Base-by-base conservation (phyloP, 2,113 vertebrate species). In the Scomber japonicus region DNA sequence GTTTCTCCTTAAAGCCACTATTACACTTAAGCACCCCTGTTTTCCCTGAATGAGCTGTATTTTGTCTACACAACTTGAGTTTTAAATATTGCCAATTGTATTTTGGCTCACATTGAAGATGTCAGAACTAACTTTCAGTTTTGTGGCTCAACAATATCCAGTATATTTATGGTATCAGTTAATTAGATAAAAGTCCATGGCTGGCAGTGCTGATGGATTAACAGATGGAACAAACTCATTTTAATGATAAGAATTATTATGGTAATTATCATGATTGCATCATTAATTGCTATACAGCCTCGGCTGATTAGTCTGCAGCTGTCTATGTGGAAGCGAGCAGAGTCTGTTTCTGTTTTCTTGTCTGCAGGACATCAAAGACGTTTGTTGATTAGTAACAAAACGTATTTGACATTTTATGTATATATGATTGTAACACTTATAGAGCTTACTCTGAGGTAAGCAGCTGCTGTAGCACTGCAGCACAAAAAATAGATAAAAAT, bases 211-310 rank as follows among this genome's bases (percentile, higher is more conserved):
- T 12, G 66, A 56, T 66, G 44, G 50, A 75, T 68, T 69, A 81
- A 53, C 40, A 35, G 15, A 59, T 60, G 50, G 59, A 71, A 51
- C 40, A 65, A 69, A 59, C 48, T 54, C 16, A 5, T 63, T 78
- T 71, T 21, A 46, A 65, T 72, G 69, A 75, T 51, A 54, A 71
- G 15, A 15, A 63, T 48, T 31, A 71, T 82, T 27, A 71, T 40
- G 16, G 30, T 57, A 21, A 75, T 87, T 59, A 72, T 69, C 30
- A 66, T 72, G 67, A 70, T 15, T 49, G 51, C 40, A 19, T 63
- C 40, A 64, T 35, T 80, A 84, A 75, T 71, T 75, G 60, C 71
- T 50, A 57, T 57, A 27, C 31, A 63, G 63, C 14, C 17, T 76
- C 49, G 49, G 45, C n/a, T 46, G 76, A 40, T 73, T 30, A 48